Base-by-base conservation (phyloP, 2,797 vertebrate genomes). In the Chrysocyon brachyurus region DNA sequence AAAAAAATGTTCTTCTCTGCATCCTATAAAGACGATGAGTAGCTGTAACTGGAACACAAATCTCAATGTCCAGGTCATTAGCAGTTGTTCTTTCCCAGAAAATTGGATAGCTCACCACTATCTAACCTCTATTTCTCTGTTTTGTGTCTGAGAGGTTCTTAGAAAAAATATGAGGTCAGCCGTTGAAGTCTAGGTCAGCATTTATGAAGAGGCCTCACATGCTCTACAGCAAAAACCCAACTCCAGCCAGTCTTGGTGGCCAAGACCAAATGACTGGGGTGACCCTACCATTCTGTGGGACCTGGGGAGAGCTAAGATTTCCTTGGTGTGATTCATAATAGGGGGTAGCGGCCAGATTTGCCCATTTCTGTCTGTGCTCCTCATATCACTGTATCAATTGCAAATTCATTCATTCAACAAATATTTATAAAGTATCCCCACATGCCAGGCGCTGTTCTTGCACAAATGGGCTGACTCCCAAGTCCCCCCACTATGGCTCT, bases 381-480 rank as follows among this genome's bases (percentile, higher is more conserved):
- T 90, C 31, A 77, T 22, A 24, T 46, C 19, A 10, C 49, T 63
- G 56, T 21, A 82, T 70, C 8, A 59, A 12, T 57, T 70, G 56
- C 26, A 92, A 57, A 96, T 63, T 82, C 46, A 82, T 97, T 94
- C 82, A 61, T 70, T 75, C 28, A 1, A 22, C 26, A 46, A 77
- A 15, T 40, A 70, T 87, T 52, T 66, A 33, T 68, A 59, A 90
- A 68, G 57, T 81, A 40, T 10, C 5, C 52, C 15, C 14, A 2
- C 1, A 4, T 59, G n/a, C 12, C 33, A 85, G 40, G 14, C 14
- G 31, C 77, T 14, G 5, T 46, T 72, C 33, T 22, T 26, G 33
- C 33, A 79, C 46, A 54, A 52, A 66, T 26, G 14, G 5, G 46
- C 19, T 24, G 6, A 68, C 4, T 31, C 28, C 3, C 12, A 15